Base-by-base conservation (phyloP, 2,113 vertebrate genomes). In the Alethe castanea region DNA sequence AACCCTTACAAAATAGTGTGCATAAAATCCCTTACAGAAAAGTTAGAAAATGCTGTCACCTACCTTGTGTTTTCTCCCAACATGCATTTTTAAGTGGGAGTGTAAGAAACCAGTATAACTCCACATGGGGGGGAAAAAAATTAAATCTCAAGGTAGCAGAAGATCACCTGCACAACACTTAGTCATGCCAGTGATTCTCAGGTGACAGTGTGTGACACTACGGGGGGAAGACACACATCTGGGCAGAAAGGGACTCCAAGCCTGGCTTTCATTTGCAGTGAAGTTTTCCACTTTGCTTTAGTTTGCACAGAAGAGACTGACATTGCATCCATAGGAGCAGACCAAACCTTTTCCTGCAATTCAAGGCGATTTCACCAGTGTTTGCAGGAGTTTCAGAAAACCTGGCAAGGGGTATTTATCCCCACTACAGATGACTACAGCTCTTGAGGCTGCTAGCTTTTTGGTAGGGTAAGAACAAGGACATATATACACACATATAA, bases 131-230 rank as follows among this genome's bases (percentile, higher is more conserved):
- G 16, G 22, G 61, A 65, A 36, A 20, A 1, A 8, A 25, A 47
- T 2, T 24, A 36, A 23, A 66, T 56, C 35, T 80, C 29, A 56
- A 69, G 36, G 20, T 40, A 86, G 33, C 35, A 60, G 59, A 70
- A 48, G 38, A 73, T 33, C 11, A 53, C 20, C 4, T 23, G 48
- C 4, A 1, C 6, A 60, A 6, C 16, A 29, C 40, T 48, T 33
- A 20, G 6, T 35, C 8, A 1, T 9, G 44, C 12, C 56, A 78
- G 65, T 0, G 2, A 23, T 35, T 38, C 47, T 86, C 60, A 62
- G 1, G 0, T 2, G 56, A 40, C 71, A 28, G 25, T 0, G 0
- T 74, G 65, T 36, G 84, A 50, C 59, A 7, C 19, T 33, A 11
- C 12, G 0, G 0, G 79, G 50, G 36, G 33, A 91, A 80, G 5